Conservation (phyloP, 2,797 vertebrate genomes). For the Nyctalus aviator region DNA sequence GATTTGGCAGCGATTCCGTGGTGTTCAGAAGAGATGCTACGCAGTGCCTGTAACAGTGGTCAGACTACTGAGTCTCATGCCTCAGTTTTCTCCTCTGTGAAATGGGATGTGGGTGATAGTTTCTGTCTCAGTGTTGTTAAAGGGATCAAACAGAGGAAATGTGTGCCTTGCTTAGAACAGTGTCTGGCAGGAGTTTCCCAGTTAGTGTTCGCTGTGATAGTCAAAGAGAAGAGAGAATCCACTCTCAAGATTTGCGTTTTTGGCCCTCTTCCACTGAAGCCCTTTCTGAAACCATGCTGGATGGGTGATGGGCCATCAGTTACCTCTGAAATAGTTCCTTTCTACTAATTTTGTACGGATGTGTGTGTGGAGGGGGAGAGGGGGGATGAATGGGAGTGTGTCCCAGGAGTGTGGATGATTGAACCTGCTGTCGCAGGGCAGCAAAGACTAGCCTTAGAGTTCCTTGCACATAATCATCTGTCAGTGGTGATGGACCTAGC, state of each 20-base stretch:
- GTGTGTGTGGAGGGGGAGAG: not conserved
- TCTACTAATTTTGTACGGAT: not conserved
- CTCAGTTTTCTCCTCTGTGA: not conserved
- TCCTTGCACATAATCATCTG: fast-evolving
- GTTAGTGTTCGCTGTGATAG: not conserved
- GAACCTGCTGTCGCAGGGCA: not conserved
- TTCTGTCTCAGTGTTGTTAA: not conserved
- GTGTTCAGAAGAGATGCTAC: not conserved
- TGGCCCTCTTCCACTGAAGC: not conserved
- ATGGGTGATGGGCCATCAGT: not conserved
- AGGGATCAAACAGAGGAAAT: not conserved
- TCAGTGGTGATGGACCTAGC: not conserved
- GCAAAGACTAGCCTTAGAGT: not conserved
- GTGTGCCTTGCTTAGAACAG: not conserved
- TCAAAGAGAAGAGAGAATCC: not conserved
- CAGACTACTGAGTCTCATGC: not conserved
- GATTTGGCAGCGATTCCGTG: not conserved
- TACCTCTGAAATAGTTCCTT: not conserved
- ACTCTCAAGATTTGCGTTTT: not conserved
- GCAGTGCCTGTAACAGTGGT: not conserved
- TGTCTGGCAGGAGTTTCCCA: not conserved
- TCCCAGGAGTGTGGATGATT: not conserved
- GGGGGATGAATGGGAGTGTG: not conserved
- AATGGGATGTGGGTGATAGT: not conserved
- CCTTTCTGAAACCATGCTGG: not conserved